Base-by-base conservation (phyloP, 2,888 invertebrate species). In the Lochmaea crataegi region DNA sequence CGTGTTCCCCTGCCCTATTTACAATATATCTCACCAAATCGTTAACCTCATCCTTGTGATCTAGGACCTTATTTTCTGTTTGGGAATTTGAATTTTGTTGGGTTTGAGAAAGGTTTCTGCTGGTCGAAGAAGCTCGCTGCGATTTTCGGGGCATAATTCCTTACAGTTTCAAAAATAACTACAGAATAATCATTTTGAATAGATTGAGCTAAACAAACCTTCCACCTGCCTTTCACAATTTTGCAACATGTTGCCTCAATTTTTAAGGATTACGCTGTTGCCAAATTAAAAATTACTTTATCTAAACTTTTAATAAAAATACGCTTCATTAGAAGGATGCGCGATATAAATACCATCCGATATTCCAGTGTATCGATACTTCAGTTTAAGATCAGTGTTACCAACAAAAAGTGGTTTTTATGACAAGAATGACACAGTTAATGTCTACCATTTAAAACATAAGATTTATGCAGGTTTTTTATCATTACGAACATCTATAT, bases 21-120 rank as follows among this genome's bases (percentile, higher is more conserved):
- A 83, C 75, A 68, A 83, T 75, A 72, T 81, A 83, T 41, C 82
- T 77, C n/a, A 83, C 81, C 71, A 80, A 75, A 74, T 83, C 77
- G 65, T 80, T 80, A 7, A 78, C 79, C 71, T 73, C 73, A 32
- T 83, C 80, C 41, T 80, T 76, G 2, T 74, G 38, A 51, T 76
- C 72, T 42, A 57, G n/a, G 26, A 18, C 53, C 3, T 18, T 53
- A 53, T 51, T 51, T 16, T 68, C 11, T 69, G 56, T 70, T 45
- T 68, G 60, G 22, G 75, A 74, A 56, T 73, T 75, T 18, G 74
- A 58, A 42, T 72, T 73, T 65, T 68, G 73, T 65, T 76, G 78
- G 2, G 74, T 75, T 65, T 26, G 38, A 65, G 65, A 32, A 32
- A 58, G 58, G 14, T 26, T 14, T 26, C 58, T 58, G 26, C 26